Base-by-base conservation (phyloP, 2,113 vertebrate species). In the Melanostigma gelatinosum region DNA sequence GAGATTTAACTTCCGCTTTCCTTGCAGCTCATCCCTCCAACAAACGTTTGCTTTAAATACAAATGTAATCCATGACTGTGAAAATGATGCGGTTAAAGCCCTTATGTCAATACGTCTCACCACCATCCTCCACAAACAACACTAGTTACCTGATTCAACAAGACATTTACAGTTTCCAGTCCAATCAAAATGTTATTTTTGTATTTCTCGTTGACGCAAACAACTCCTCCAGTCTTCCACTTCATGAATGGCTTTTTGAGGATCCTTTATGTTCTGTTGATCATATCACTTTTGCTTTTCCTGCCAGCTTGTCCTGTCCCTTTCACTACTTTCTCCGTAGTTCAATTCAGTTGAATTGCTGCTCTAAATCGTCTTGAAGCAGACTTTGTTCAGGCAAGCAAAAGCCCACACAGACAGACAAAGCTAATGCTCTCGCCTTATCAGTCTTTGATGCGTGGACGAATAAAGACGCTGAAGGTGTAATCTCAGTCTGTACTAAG, bases 371-470 rank as follows among this genome's bases (percentile, higher is more conserved):
- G 0, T 55, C 58, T 65, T 60, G 9, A 60, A 52, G 24, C 61
- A 50, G 36, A 16, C 27, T 80, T 62, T 64, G 27, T 67, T 68
- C 77, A 65, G 69, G 54, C 34, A 54, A 1, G 24, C 24, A 29
- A 55, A 66, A 58, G 20, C 50, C 68, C 6, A 38, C 63, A 46
- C 54, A 8, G 44, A 67, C 48, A 63, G 48, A 62, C 22, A 34
- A 11, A 83, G 72, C 34, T 29, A 52, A 75, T 52, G 75, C 0
- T 74, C 42, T 15, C 9, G 36, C 16, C 13, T 68, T 44, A 64
- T 70, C 52, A 67, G 24, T 55, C 63, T 74, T 54, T 74, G 48
- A 46, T 40, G 40, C 52, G 62, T 52, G 22, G 22, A 72, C 8
- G 13, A 46, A 72, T 27, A 36, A 50, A 48, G 8, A 44, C 6